Evolutionary conservation across 2,113 vertebrate genomes (phyloP).

Genomic region (Helogale parvula): DNA sequence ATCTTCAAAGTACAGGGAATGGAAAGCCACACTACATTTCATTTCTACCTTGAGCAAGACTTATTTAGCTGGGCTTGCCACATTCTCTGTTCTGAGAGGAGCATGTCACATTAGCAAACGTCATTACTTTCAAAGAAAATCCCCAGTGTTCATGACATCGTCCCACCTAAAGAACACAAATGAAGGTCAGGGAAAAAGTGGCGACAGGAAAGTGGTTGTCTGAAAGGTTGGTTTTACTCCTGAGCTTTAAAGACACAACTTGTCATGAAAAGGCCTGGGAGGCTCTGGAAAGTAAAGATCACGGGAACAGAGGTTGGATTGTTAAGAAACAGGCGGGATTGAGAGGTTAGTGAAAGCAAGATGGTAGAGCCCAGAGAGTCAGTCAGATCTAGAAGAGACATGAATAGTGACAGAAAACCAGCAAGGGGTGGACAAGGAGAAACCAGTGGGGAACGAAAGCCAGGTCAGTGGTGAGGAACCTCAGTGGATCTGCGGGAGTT

Average conservation of each 20-base stretch:
- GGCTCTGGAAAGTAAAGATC: background rate
- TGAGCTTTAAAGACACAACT: background rate
- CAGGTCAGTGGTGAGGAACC: background rate
- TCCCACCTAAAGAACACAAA: background rate
- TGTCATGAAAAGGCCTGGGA: background rate
- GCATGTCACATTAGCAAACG: background rate
- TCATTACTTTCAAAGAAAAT: conserved; percentile 23
- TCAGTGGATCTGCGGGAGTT: background rate
- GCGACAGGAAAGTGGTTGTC: background rate
- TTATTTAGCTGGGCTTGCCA: background rate
- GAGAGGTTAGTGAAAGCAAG: background rate
- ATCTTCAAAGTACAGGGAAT: conserved; percentile 12
- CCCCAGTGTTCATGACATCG: background rate
- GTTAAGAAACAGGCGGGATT: background rate
- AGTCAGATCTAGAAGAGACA: background rate
- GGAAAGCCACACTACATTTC: background rate
- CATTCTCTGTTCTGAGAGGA: conserved; percentile 23
- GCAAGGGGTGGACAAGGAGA: background rate
- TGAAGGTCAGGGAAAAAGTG: conserved; percentile 30
- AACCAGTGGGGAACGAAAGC: background rate
- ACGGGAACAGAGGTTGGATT: background rate
- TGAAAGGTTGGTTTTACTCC: background rate
- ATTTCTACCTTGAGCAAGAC: background rate
- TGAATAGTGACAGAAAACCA: background rate
- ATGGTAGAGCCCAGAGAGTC: background rate